Conservation (phyloP, 2,797 vertebrate species). For the Alectoris magna region DNA sequence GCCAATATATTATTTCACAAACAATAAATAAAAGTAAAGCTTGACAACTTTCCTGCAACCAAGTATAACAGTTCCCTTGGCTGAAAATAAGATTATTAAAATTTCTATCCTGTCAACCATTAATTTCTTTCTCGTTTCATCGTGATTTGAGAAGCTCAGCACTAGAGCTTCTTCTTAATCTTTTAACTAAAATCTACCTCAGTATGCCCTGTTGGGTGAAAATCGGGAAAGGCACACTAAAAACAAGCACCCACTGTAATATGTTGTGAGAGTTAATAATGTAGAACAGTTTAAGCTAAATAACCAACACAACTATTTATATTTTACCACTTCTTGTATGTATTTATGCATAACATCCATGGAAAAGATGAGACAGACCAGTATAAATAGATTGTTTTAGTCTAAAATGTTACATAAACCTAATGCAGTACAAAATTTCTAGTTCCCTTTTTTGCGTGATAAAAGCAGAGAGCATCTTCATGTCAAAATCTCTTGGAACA, state of each 20-base stretch:
- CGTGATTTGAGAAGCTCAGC: not conserved
- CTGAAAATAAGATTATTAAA: constrained; percentile 2
- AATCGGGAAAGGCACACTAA: not conserved
- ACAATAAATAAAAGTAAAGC: not conserved
- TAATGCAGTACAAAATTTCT: not conserved
- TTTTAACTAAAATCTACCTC: not conserved
- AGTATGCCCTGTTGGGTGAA: not conserved
- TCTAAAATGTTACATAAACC: not conserved
- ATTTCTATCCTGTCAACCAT: not conserved
- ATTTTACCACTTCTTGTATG: not conserved
- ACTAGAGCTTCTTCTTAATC: not conserved
- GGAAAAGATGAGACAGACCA: not conserved
- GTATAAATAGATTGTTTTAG: not conserved
- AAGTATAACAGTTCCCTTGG: not conserved
- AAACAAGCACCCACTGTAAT: not conserved
- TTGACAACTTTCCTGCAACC: not conserved
- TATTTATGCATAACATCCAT: not conserved
- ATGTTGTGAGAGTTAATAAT: not conserved
- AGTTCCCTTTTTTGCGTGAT: not conserved
- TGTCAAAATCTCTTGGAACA: not conserved
- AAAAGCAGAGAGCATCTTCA: not conserved
- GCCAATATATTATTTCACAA: not conserved
- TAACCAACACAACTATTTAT: not conserved
- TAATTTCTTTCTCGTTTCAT: not conserved
- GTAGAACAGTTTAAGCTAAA: not conserved